Evolutionary conservation across 2,113 vertebrate species (phyloP).

Genomic region (Phyllostomus hastatus): DNA sequence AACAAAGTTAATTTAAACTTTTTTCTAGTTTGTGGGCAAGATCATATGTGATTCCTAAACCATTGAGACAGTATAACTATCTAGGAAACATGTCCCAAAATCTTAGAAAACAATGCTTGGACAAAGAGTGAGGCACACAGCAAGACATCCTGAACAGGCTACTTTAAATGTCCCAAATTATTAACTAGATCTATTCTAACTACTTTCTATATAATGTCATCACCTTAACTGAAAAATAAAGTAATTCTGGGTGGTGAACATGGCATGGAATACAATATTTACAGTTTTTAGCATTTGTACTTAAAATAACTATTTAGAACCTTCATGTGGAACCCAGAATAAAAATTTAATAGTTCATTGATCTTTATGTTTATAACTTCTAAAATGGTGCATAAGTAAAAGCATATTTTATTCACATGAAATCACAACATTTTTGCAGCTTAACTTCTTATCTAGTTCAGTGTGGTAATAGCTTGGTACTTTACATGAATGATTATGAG

Average conservation of each 20-base stretch:
- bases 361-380: constrained; percentile 55
- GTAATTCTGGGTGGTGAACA: constrained; percentile 35
- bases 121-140: not conserved
- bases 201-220: not conserved
- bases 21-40: not conserved
- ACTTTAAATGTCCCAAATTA: constrained; percentile 28
- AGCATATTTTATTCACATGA: constrained; percentile 65
- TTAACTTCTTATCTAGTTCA: constrained; percentile 64
- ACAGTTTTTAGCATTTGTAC: constrained; percentile 3
- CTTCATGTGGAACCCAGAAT: constrained; percentile 28
- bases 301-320: constrained; percentile 38
- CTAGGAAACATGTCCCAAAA: not conserved
- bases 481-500: constrained; percentile 77
- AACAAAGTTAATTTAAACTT: not conserved
- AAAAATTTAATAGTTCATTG: constrained; percentile 56
- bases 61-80: constrained; percentile 1
- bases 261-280: constrained; percentile 33
- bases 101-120: not conserved
- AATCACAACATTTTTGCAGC: constrained; percentile 54
- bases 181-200: constrained; percentile 26
- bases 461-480: constrained; percentile 67
- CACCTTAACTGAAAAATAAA: constrained; percentile 48
- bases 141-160: not conserved
- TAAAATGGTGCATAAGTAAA: constrained; percentile 58
- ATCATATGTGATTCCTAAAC: not conserved